Percentiles rank a stretch among this genome's conserved stretches.
phyloP scores from a whole-genome alignment of 2,113 vertebrate genomes.

The Barbus barbus region DNA sequence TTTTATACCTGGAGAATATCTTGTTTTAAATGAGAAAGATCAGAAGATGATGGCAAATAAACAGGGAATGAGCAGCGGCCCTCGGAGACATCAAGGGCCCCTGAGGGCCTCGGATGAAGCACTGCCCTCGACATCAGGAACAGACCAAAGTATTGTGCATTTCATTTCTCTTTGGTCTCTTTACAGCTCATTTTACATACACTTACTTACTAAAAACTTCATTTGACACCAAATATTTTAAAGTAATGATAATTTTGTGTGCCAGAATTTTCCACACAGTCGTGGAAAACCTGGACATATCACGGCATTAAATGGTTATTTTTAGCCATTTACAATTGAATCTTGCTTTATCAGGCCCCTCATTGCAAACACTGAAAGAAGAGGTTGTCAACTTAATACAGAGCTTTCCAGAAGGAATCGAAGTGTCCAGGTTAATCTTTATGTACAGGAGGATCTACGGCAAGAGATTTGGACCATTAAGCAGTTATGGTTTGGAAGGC shows the following conservation, averaged over 20 bases:
- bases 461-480: conserved; percentile 14
- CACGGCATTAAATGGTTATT: not conserved
- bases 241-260: not conserved
- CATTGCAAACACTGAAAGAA: conserved; percentile 15
- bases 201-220: too few species aligned
- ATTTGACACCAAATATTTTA: too few species aligned
- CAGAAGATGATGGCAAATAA: not conserved
- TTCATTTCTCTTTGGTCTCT: not conserved
- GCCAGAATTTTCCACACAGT: too few species aligned
- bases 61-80: not conserved
- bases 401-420: conserved; percentile 30
- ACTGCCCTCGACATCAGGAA: not conserved
- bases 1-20: not conserved
- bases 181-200: not conserved
- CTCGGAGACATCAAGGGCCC: not conserved
- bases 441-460: conserved; percentile 49
- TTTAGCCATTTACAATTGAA: not conserved
- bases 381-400: conserved; percentile 46
- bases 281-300: not conserved
- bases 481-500: conserved; percentile 37
- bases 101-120: not conserved
- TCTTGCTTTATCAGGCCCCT: not conserved
- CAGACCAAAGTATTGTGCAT: not conserved
- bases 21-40: not conserved
- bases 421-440: conserved; percentile 27